Evolutionary conservation across 2,797 vertebrate species (phyloP), one percentile per base, ranked within the genome.

Genomic region (Phoxinus dragarum): DNA sequence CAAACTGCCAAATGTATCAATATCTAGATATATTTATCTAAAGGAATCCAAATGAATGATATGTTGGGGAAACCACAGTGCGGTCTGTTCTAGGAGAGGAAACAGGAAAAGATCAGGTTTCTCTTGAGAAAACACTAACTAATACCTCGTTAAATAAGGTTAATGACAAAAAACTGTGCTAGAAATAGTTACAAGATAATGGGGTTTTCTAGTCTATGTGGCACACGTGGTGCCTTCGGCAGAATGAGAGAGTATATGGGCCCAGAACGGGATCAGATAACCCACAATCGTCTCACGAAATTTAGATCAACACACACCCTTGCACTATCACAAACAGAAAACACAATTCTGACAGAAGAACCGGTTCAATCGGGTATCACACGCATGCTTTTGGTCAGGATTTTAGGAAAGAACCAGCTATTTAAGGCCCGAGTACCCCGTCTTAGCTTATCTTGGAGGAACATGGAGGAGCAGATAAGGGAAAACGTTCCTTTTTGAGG

Each of bases 181-280:
- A 71, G 31, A 81, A 84, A 68, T 76, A 80, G 81, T 76, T 21
- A 72, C 19, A 75, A 77, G 82, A 40, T 67, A 84, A 75, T 69
- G 52, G 10, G 36, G 40, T 52, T 61, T 84, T 87, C 19, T 73
- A 67, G 59, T 80, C 75, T 84, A 84, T n/a, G 19, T 84, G 78
- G 86, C 64, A 66, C 86, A 84, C 19, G 52, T 61, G 34, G 47
- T 23, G 82, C 86, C 82, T 61, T 14, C 3, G 78, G 82, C 82
- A 52, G 71, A 87, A 31, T 7, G 47, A 73, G 44, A 67, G 59
- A 84, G 52, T 69, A 49, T 38, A 31, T 34, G 68, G 80, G 85
- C 34, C 34, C 42, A 77, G 72, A 84, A 87, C 61, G 61, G 80
- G 80, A 82, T 74, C 79, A 86, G 49, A 56, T 49, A 40, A 71